A percentile compares a stretch with the other conserved stretches of the same genome.
Evolutionary conservation across 1,140 invertebrate genomes (phyloP).

Genomic region (Nautilus pompilius): DNA sequence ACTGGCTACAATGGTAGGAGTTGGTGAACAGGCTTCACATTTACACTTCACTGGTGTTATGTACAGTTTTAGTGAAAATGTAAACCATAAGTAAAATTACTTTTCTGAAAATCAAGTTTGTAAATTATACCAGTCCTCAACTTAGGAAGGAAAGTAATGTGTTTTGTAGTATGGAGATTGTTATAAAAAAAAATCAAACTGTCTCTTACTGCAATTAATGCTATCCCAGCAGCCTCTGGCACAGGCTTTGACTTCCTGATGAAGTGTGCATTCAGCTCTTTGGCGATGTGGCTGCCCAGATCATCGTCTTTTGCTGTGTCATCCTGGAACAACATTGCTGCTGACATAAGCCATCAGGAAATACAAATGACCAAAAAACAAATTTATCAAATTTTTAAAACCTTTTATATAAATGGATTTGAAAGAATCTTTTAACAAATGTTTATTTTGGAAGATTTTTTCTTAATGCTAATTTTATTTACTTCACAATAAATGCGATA

Average conservation of each 20-base stretch:
- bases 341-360: no score
- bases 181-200: no score
- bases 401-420: neutral
- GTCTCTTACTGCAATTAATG: slow-evolving; percentile 54
- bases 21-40: no score
- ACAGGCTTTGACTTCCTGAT: slow-evolving; percentile 43
- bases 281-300: slow-evolving; percentile 43
- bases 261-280: slow-evolving; percentile 52
- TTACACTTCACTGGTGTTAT: no score
- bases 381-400: neutral
- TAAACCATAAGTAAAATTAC: no score
- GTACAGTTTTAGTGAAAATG: no score
- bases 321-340: slow-evolving; percentile 43
- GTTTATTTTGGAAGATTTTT: neutral
- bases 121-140: no score
- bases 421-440: neutral
- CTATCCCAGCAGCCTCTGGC: slow-evolving; percentile 48
- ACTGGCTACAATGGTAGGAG: no score
- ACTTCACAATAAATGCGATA: neutral
- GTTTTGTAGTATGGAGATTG: no score
- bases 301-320: slow-evolving; percentile 52
- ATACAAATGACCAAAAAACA: neutral
- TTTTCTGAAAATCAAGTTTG: no score
- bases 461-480: neutral
- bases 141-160: no score